phyloP scores from a whole-genome alignment of 2,888 invertebrate genomes.

The Caenorhabditis plicata region DNA sequence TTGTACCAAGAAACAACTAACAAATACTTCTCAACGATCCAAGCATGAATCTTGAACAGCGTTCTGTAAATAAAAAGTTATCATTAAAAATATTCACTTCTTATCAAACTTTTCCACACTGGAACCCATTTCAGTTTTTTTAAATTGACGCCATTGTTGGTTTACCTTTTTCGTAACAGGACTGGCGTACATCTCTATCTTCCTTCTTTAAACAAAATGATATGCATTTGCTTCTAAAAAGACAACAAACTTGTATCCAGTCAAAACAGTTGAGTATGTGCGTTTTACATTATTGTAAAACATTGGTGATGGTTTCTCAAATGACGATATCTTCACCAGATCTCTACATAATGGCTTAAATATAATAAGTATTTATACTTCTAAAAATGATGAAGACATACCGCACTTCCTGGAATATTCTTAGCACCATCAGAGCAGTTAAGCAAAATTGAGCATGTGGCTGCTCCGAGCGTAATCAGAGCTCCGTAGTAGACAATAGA shows the following conservation, averaged over 20 bases:
- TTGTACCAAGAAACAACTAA: conserved; percentile 32
- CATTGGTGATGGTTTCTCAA: conserved; percentile 19
- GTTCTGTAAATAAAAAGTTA: neutral
- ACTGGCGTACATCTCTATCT: conserved; percentile 5
- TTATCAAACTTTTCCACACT: conserved; percentile 9
- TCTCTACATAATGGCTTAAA: conserved; percentile 36
- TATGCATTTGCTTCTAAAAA: neutral
- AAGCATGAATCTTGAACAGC: conserved; percentile 26
- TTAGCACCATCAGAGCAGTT: conserved; percentile 22
- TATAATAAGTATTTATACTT: no score
- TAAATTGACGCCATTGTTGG: conserved; percentile 13
- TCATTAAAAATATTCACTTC: conserved; percentile 2
- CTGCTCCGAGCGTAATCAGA: conserved; percentile 3
- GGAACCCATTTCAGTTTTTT: conserved; percentile 17
- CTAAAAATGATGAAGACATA: no score
- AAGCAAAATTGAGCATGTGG: conserved; percentile 20
- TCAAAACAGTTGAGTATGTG: conserved; percentile 22
- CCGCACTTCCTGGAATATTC: conserved; percentile 22
- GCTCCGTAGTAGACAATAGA: conserved; percentile 8
- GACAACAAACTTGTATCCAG: conserved; percentile 17
- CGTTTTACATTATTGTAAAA: conserved; percentile 18
- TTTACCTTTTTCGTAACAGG: conserved; percentile 2
- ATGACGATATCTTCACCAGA: conserved; percentile 14
- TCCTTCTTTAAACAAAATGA: conserved; percentile 7
- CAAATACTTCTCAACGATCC: conserved; percentile 22